These are phyloP conservation scores for Ceratosolen fusciceps DNA, from an alignment of 1,140 invertebrate species.

Conservation along the genomic window DNA sequence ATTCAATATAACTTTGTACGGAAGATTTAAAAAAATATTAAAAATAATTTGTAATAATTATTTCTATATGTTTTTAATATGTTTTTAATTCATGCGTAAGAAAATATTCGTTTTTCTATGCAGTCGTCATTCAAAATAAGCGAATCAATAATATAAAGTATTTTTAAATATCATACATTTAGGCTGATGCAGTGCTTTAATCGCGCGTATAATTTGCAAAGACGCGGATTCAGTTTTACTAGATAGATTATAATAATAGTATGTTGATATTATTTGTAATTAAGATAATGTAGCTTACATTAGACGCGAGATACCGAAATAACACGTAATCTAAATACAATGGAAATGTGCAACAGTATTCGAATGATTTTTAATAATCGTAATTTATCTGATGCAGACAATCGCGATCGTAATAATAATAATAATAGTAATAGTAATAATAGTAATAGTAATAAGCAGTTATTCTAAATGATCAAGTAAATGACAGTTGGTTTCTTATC, in stretches of 20 bases:
- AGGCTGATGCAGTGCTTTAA: not conserved
- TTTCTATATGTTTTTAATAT: no score
- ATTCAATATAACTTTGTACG: no score
- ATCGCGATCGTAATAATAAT: no score
- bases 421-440: no score
- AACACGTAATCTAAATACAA: not conserved
- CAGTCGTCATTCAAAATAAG: not conserved
- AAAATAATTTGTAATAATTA: no score
- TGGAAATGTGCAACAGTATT: not conserved
- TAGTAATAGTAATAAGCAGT: no score
- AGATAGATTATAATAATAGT: not conserved
- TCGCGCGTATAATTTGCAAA: not conserved
- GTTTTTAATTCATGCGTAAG: no score
- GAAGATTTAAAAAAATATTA: no score
- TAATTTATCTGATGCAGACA: not conserved
- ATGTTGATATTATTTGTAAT: not conserved
- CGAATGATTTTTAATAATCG: not conserved
- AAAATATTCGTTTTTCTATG: no score
- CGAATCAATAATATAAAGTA: not conserved
- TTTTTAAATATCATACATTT: not conserved
- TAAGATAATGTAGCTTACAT: not conserved
- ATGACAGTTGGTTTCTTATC: not conserved
- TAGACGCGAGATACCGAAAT: not conserved
- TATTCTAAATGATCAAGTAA: no score
- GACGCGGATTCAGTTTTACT: not conserved